A percentile compares a stretch with the other conserved stretches of the same genome.
These are phyloP conservation scores for Acrocephalus kingi DNA, from an alignment of 2,113 vertebrate species.

Conservation along the genomic window DNA sequence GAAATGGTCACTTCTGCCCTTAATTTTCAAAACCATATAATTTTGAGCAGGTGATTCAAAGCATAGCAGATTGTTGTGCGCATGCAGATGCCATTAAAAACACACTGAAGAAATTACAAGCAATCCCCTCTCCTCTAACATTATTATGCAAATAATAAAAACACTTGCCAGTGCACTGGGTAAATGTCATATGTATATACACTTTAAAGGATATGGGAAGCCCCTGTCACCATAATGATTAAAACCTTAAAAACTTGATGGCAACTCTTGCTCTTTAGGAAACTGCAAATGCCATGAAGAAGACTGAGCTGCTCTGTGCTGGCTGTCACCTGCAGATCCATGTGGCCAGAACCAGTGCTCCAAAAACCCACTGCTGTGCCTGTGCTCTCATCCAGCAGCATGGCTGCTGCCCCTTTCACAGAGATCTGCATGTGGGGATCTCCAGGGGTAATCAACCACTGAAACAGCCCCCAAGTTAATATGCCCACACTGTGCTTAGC, in stretches of 20 bases:
- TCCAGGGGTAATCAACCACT: not conserved
- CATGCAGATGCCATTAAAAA: not conserved
- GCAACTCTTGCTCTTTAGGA: not conserved
- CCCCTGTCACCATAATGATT: not conserved
- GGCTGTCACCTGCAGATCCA: not conserved
- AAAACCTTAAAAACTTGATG: not conserved
- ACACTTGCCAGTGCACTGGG: not conserved
- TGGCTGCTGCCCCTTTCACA: not conserved
- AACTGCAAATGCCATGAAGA: not conserved
- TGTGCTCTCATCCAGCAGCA: accelerated
- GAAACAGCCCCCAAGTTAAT: not conserved
- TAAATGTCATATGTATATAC: not conserved
- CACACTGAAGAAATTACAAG: not conserved
- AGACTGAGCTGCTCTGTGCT: not conserved
- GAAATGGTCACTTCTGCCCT: not conserved
- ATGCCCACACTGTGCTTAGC: not conserved
- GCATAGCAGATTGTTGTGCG: accelerated
- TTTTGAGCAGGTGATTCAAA: not conserved
- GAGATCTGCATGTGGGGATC: not conserved
- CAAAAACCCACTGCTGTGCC: not conserved
- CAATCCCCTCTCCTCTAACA: not conserved
- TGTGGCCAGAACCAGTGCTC: not conserved
- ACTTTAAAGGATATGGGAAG: not conserved
- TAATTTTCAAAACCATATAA: not conserved
- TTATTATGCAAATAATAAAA: not conserved